These are phyloP conservation scores for Apostichopus leukothele DNA, from an alignment of 53 echinoderm and acorn worm species.

Conservation along the genomic window DNA sequence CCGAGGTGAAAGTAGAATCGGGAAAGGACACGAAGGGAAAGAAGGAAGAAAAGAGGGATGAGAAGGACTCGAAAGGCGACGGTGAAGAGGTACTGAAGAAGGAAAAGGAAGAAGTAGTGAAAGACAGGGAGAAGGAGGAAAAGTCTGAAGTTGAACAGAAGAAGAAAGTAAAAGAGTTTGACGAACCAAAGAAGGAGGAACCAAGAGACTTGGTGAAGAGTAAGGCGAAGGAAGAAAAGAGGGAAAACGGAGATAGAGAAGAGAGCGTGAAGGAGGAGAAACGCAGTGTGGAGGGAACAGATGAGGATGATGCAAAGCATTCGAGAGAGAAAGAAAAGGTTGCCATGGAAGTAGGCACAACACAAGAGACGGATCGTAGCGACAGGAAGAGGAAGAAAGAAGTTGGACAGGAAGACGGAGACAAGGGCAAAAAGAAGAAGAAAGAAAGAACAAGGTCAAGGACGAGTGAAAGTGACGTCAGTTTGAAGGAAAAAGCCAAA, in stretches of 20 bases:
- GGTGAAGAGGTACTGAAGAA: slow-evolving; percentile 30
- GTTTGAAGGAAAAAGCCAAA: background rate
- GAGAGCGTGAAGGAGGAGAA: slow-evolving; percentile 39
- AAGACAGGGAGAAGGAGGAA: slow-evolving; percentile 1
- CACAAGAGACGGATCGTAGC: slow-evolving; percentile 6
- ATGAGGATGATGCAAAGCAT: background rate
- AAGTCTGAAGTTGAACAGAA: slow-evolving; percentile 27
- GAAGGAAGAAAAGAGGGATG: slow-evolving; percentile 9
- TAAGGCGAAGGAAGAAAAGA: background rate
- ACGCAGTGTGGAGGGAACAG: background rate
- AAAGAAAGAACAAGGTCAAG: slow-evolving; percentile 22
- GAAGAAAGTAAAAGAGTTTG: slow-evolving; percentile 41
- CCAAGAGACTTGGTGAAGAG: slow-evolving; percentile 48
- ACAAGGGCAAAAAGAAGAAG: background rate
- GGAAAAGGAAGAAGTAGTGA: slow-evolving; percentile 33
- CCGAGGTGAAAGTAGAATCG: background rate
- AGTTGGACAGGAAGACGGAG: background rate
- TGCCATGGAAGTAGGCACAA: slow-evolving; percentile 11
- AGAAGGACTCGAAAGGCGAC: background rate
- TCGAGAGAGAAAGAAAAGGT: slow-evolving; percentile 14
- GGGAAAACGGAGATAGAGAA: background rate
- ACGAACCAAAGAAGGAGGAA: slow-evolving; percentile 34
- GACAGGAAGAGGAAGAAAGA: background rate
- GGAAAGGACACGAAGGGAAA: background rate
- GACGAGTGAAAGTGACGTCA: background rate